Percentiles rank a stretch among this genome's conserved stretches.
Evolutionary conservation across 1,140 invertebrate species (phyloP).

Genomic region (Drosophila setifemur): DNA sequence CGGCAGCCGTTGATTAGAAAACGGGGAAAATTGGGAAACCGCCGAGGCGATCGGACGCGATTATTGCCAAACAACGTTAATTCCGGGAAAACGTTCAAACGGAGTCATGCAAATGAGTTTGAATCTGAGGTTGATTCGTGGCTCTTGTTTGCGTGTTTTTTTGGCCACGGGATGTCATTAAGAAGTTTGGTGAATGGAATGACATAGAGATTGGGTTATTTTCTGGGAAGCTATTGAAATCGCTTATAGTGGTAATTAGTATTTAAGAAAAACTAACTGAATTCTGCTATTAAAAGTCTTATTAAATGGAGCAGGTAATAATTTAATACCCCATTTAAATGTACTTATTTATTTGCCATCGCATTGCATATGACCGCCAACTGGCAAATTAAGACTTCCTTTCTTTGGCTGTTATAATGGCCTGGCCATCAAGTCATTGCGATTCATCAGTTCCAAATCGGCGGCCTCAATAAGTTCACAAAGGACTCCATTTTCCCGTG

Average conservation of each 20-base stretch:
- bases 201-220: too few relatives aligned
- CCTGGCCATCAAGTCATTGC: constrained; percentile 25
- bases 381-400: neutral
- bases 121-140: neutral
- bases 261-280: too few relatives aligned
- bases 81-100: constrained; percentile 8
- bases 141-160: neutral
- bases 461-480: constrained; percentile 3
- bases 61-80: constrained; percentile 18
- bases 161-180: too few relatives aligned
- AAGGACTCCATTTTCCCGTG: neutral
- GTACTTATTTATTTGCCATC: too few relatives aligned
- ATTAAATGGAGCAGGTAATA: too few relatives aligned
- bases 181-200: too few relatives aligned
- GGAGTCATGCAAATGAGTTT: neutral
- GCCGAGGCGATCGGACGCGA: constrained; percentile 1
- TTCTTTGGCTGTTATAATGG: neutral
- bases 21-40: constrained; percentile 23
- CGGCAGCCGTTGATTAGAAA: constrained; percentile 28
- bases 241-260: too few relatives aligned
- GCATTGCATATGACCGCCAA: too few relatives aligned
- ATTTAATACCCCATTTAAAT: too few relatives aligned
- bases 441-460: constrained; percentile 29
- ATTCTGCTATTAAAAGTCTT: too few relatives aligned
- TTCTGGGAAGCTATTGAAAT: too few relatives aligned